These are phyloP conservation scores for Mallateleia sp. DNA, from an alignment of 2,888 invertebrate species.

Conservation along the genomic window DNA sequence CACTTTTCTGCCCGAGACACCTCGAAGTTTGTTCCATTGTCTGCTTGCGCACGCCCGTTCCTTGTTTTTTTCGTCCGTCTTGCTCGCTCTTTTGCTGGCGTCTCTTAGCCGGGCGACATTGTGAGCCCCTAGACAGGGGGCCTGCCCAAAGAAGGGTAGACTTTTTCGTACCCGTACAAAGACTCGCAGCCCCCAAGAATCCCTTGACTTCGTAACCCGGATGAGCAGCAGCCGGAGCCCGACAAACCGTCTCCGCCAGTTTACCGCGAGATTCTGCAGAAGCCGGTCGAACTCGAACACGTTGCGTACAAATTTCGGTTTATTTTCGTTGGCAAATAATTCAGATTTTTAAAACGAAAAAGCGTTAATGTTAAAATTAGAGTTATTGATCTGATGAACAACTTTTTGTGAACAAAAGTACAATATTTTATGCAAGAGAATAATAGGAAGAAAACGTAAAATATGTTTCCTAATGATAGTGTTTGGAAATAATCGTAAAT, in stretches of 20 bases:
- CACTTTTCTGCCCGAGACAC: too few relatives aligned
- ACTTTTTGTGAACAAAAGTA: too few relatives aligned
- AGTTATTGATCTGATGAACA: too few relatives aligned
- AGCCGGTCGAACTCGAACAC: conserved; percentile 55
- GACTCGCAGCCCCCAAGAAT: conserved; percentile 75
- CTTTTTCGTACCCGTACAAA: conserved; percentile 70
- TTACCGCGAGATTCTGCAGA: conserved; percentile 72
- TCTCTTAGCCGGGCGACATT: conserved; percentile 32
- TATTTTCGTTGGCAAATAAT: background rate
- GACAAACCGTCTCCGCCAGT: conserved; percentile 75
- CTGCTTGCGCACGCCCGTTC: conserved; percentile 53
- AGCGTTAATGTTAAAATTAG: too few relatives aligned
- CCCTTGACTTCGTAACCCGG: conserved; percentile 77
- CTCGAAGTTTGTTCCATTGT: conserved; percentile 76
- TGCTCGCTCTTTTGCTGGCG: conserved; percentile 17
- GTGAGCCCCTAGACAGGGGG: conserved; percentile 72
- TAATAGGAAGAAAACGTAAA: too few relatives aligned
- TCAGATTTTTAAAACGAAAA: too few relatives aligned
- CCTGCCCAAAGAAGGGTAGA: conserved; percentile 66
- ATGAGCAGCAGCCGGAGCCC: conserved; percentile 76
- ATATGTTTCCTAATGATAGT: too few relatives aligned
- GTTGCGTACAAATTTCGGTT: conserved; percentile 8
- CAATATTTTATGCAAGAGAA: too few relatives aligned
- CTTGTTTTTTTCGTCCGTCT: conserved; percentile 35
- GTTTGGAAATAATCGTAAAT: too few relatives aligned